Conservation (phyloP, 2,113 vertebrate species). For the Beaufortia kweichowensis region DNA sequence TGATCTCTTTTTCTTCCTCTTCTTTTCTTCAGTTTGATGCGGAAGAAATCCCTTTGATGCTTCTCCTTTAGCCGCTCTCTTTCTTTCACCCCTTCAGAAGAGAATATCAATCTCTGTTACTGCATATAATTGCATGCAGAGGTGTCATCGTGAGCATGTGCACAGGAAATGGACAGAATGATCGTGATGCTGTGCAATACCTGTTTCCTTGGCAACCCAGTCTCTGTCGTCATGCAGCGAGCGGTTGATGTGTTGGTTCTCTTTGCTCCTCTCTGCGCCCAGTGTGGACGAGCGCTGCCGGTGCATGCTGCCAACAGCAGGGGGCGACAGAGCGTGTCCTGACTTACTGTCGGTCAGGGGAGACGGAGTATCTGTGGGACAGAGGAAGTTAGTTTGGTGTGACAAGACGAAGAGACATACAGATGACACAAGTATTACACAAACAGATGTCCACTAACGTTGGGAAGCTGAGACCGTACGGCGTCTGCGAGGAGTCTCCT, state of each 20-base stretch:
- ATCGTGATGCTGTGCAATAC: slow-evolving; percentile 58
- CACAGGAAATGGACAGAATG: slow-evolving; percentile 30
- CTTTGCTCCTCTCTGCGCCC: slow-evolving; percentile 67
- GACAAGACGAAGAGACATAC: neutral
- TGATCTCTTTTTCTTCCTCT: slow-evolving; percentile 87
- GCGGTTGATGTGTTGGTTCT: slow-evolving; percentile 63
- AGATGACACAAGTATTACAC: neutral
- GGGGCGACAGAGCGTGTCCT: slow-evolving; percentile 65
- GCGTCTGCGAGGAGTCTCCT: slow-evolving; percentile 80
- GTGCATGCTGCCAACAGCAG: slow-evolving; percentile 60
- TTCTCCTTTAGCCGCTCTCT: slow-evolving; percentile 78
- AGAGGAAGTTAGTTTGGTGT: neutral
- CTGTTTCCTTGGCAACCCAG: slow-evolving; percentile 63
- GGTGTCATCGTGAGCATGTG: neutral
- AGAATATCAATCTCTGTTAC: neutral
- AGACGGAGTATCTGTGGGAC: slow-evolving; percentile 52
- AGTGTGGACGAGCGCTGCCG: slow-evolving; percentile 64
- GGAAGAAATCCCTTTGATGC: slow-evolving; percentile 81
- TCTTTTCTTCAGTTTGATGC: slow-evolving; percentile 90
- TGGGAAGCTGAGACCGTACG: slow-evolving; percentile 75
- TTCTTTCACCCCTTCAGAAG: slow-evolving; percentile 72
- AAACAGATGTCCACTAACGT: slow-evolving; percentile 71
- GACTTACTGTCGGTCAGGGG: slow-evolving; percentile 62
- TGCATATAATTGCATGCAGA: neutral
- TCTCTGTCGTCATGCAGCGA: slow-evolving; percentile 65